Evolutionary conservation across 1,140 invertebrate genomes (phyloP).

Genomic region (Hylaeus anthracinus): DNA sequence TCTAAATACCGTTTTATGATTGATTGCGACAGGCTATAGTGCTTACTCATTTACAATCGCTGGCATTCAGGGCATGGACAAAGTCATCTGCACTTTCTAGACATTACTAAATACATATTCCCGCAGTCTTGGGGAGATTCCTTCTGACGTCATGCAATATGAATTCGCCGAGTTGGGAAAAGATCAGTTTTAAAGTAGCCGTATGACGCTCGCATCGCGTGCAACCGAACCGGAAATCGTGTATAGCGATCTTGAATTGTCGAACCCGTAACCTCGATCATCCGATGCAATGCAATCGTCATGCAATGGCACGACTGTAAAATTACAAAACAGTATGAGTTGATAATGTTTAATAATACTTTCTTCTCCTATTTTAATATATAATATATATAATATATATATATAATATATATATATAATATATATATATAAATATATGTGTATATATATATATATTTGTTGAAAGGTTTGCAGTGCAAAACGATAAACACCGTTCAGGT

Average conservation of each 20-base stretch:
- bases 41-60: conserved; percentile 7
- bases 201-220: background rate
- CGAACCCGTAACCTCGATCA: background rate
- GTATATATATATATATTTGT: no score
- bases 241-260: background rate
- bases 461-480: no score
- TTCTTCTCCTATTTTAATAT: no score
- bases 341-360: no score
- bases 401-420: no score
- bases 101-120: conserved; percentile 19
- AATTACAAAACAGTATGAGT: background rate
- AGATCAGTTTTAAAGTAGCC: background rate
- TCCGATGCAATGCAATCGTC: no score
- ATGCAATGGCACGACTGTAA: background rate
- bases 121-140: conserved; percentile 8
- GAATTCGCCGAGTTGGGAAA: conserved; percentile 8
- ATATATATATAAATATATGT: no score
- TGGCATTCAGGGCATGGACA: conserved; percentile 12
- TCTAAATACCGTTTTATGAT: background rate
- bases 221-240: background rate
- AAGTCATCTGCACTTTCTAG: conserved; percentile 29
- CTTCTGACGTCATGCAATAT: conserved; percentile 12
- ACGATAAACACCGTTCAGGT: no score
- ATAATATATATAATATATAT: no score
- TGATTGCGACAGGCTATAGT: background rate